Base-by-base conservation (phyloP, 35 echinoderm and acorn worm species). In the Patiria miniata region DNA sequence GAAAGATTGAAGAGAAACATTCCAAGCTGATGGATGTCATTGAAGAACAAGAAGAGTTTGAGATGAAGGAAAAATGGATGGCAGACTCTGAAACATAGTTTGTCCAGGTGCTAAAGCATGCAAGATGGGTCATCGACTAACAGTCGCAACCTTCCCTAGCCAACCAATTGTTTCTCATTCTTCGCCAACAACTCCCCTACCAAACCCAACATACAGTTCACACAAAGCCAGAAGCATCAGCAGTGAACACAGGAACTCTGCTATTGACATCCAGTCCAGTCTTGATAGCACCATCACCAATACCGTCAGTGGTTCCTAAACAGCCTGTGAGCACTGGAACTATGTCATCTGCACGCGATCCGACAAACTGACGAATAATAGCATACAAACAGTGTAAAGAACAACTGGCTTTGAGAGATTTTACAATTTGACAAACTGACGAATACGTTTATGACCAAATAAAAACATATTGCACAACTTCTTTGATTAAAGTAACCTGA, bases 1-100 rank as follows among this genome's bases (percentile, higher is more conserved):
- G 15, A 52, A 90, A 86, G 30, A 44, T 90, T 54, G 93, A 87
- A 77, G 42, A 40, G 44, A 94, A 90, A 51, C 93, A 94, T 52
- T 33, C 39, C 10, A 77, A 94, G 51, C 50, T 90, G 54, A 86
- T 90, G 52, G 87, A 90, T 30, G 22, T 54, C 28, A 81, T 90
- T 26, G 93, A 81, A 69, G 78, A 90, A 18, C 22, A 86, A 40
- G 30, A 16, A 34, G 87, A 79, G 22, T 93, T 85, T 58, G 82
- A 83, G 60, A 78, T 65, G 8, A 81, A 89, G 60, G 92, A 93
- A 59, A 60, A 89, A 37, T 89, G 87, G 92, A 93, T 93, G 87
- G 51, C 79, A 68, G 92, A 93, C 8, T 93, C 81, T 81, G 87
- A 93, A 54, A 51, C 51, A 17, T 68, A 89, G n/a, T 93, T 89